These are phyloP conservation scores for Corythornis vintsioides DNA, from an alignment of 2,113 vertebrate species.

Conservation along the genomic window DNA sequence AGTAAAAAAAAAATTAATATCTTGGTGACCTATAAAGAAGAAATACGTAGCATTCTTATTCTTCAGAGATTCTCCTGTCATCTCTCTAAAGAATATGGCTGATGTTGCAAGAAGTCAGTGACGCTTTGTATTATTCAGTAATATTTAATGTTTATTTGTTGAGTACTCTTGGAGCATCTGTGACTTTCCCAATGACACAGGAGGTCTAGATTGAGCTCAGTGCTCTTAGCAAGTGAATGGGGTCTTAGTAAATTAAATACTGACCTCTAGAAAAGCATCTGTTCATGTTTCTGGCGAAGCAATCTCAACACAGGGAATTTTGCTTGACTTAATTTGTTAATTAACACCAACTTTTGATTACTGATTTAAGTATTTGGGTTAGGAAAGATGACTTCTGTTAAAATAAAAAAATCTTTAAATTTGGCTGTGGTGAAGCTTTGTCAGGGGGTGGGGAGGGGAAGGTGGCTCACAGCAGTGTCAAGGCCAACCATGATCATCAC, in stretches of 20 bases:
- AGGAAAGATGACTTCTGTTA: not conserved
- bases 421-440: not conserved
- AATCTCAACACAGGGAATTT: not conserved
- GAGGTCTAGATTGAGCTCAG: not conserved
- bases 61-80: not conserved
- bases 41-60: not conserved
- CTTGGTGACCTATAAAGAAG: not conserved
- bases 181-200: not conserved
- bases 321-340: not conserved
- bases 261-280: not conserved
- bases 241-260: not conserved
- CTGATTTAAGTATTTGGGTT: not conserved
- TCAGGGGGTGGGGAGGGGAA: too few relatives aligned
- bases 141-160: not conserved
- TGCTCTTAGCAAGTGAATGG: not conserved
- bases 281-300: not conserved
- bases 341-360: not conserved
- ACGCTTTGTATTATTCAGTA: not conserved
- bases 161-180: not conserved
- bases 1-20: not conserved
- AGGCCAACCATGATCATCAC: fast-evolving
- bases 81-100: not conserved
- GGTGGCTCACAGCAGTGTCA: not conserved
- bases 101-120: not conserved
- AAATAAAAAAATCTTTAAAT: not conserved